Conservation (phyloP, 1,140 invertebrate genomes). For the Polypedilum vanderplanki region DNA sequence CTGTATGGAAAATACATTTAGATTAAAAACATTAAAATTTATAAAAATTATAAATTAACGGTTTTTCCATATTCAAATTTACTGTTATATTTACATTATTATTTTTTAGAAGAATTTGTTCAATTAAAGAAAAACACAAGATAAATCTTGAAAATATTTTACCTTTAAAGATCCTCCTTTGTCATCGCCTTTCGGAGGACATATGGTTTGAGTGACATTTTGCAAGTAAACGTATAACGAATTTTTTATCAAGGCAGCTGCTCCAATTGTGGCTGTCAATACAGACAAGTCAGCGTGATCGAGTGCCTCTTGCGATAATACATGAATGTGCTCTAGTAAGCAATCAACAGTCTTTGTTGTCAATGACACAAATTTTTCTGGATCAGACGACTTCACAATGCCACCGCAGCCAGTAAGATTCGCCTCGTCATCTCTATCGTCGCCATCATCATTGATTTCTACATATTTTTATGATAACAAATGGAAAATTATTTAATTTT, state of each 20-base stretch:
- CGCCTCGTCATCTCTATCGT: background rate
- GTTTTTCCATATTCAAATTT: too few species aligned
- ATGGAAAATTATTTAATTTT: constrained; percentile 30
- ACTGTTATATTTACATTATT: too few species aligned
- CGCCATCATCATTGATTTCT: constrained; percentile 29
- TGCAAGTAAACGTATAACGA: constrained; percentile 60
- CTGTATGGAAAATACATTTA: constrained; percentile 34
- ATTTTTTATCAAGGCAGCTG: constrained; percentile 67
- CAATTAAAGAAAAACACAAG: too few species aligned
- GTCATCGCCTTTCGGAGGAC: constrained; percentile 40
- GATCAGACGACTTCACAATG: constrained; percentile 61
- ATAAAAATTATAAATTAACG: too few species aligned
- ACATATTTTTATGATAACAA: background rate
- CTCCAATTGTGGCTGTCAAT: constrained; percentile 66
- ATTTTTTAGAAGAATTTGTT: too few species aligned
- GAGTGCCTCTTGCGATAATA: constrained; percentile 67
- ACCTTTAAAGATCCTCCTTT: constrained; percentile 41
- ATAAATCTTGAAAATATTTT: too few species aligned
- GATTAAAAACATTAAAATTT: too few species aligned
- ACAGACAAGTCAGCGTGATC: constrained; percentile 73
- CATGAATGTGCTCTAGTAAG: constrained; percentile 64
- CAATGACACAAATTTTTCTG: constrained; percentile 60
- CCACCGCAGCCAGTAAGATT: constrained; percentile 39
- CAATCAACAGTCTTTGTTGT: constrained; percentile 62
- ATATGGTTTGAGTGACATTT: constrained; percentile 39